Evolutionary conservation across 1,140 invertebrate genomes (phyloP).

Genomic region (Lysiphlebus fabarum): DNA sequence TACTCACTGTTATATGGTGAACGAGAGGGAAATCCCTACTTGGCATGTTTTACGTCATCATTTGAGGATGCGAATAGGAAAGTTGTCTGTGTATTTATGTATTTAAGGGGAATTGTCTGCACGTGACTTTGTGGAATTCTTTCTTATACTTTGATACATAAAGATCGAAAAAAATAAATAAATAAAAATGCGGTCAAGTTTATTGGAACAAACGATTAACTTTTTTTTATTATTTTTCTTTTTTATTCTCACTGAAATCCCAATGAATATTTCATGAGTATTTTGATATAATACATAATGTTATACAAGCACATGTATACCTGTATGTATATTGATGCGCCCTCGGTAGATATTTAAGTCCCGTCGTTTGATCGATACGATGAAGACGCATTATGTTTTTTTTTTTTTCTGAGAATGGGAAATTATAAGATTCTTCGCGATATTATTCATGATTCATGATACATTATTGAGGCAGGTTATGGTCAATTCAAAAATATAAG

Average conservation of each 20-base stretch:
- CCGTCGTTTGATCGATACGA: conserved; percentile 18
- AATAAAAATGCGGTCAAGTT: conserved; percentile 7
- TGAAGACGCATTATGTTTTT: neutral
- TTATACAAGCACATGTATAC: neutral
- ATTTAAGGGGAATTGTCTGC: neutral
- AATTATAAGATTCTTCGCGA: too few relatives aligned
- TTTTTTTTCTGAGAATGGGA: too few relatives aligned
- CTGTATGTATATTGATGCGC: neutral
- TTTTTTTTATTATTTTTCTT: conserved; percentile 12
- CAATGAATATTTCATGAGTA: conserved; percentile 23
- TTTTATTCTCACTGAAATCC: neutral
- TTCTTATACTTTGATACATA: neutral
- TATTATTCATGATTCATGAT: conserved; percentile 14
- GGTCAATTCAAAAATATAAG: conserved; percentile 17
- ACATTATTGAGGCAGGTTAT: conserved; percentile 22
- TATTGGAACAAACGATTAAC: conserved; percentile 18
- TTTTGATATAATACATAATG: too few relatives aligned
- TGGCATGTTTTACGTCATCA: too few relatives aligned
- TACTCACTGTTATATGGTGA: conserved; percentile 17
- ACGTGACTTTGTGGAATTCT: neutral
- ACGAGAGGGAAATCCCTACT: conserved; percentile 36
- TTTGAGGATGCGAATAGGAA: too few relatives aligned
- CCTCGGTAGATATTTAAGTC: conserved; percentile 5
- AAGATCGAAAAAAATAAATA: conserved; percentile 8
- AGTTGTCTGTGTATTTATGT: too few relatives aligned